Conservation (phyloP, 2,113 vertebrate genomes). For the Ictalurus punctatus region DNA sequence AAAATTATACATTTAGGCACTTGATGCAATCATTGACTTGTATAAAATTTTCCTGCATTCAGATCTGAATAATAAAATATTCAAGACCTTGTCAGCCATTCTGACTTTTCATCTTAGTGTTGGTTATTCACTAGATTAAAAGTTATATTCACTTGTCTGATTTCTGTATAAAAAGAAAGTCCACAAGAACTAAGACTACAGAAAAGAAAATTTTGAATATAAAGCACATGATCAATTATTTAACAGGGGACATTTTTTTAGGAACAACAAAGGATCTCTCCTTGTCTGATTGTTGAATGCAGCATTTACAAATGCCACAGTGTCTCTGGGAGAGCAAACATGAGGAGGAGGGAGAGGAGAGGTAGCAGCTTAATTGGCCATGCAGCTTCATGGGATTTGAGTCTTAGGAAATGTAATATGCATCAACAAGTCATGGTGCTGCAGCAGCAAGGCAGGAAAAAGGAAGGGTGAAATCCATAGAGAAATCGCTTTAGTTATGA, state of each 20-base stretch:
- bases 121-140: slow-evolving; percentile 2
- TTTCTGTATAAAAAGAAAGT: slow-evolving; percentile 1
- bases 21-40: background rate
- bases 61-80: background rate
- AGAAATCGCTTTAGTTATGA: slow-evolving; percentile 63
- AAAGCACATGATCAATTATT: slow-evolving; percentile 12
- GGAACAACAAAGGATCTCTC: slow-evolving; percentile 13
- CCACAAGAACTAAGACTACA: background rate
- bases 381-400: slow-evolving; percentile 56
- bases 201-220: background rate
- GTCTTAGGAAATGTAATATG: slow-evolving; percentile 58
- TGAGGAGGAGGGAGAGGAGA: slow-evolving; percentile 38
- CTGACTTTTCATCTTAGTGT: background rate
- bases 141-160: background rate
- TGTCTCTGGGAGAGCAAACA: slow-evolving; percentile 17
- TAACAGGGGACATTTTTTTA: slow-evolving; percentile 13
- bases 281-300: slow-evolving; percentile 41
- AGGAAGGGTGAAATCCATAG: slow-evolving; percentile 60
- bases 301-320: slow-evolving; percentile 53
- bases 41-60: background rate
- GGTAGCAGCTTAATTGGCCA: slow-evolving; percentile 60
- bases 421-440: slow-evolving; percentile 64
- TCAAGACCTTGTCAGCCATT: background rate
- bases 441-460: slow-evolving; percentile 51
- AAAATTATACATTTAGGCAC: background rate